A percentile compares a stretch with the other conserved stretches of the same genome.
These are phyloP conservation scores for Microplitis manilae DNA, from an alignment of 2,888 invertebrate species.

Conservation along the genomic window DNA sequence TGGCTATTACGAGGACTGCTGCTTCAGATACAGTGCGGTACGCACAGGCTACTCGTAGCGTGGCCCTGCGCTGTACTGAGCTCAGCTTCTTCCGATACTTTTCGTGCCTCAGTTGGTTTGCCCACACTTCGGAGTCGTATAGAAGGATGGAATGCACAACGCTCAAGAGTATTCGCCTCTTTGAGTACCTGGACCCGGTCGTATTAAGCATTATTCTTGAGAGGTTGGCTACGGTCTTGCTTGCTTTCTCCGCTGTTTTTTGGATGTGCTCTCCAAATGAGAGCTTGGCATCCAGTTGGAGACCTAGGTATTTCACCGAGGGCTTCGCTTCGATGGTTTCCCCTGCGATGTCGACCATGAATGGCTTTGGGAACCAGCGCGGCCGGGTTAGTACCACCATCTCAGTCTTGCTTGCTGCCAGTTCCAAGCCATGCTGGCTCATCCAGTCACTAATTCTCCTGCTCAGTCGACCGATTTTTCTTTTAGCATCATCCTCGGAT, in stretches of 20 bases:
- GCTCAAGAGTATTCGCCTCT: constrained; percentile 42
- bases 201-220: constrained; percentile 30
- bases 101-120: constrained; percentile 40
- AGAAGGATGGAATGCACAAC: constrained; percentile 49
- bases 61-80: constrained; percentile 44
- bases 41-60: constrained; percentile 35
- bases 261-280: constrained; percentile 47
- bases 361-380: background rate
- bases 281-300: constrained; percentile 44
- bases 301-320: constrained; percentile 52
- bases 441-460: constrained; percentile 31
- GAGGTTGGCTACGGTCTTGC: constrained; percentile 41
- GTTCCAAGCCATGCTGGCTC: constrained; percentile 32
- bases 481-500: constrained; percentile 35
- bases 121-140: constrained; percentile 49
- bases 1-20: constrained; percentile 2
- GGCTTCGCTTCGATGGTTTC: constrained; percentile 17
- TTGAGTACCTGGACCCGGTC: constrained; percentile 38
- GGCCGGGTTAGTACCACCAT: constrained; percentile 45
- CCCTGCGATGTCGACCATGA: constrained; percentile 39
- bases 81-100: constrained; percentile 46
- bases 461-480: constrained; percentile 23
- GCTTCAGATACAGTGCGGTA: background rate
- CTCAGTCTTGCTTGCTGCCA: constrained; percentile 50
- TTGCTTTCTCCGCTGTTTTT: constrained; percentile 43